Evolutionary conservation across 2,113 vertebrate genomes (phyloP), one percentile per base, ranked within the genome.

Genomic region (Percina caprodes): DNA sequence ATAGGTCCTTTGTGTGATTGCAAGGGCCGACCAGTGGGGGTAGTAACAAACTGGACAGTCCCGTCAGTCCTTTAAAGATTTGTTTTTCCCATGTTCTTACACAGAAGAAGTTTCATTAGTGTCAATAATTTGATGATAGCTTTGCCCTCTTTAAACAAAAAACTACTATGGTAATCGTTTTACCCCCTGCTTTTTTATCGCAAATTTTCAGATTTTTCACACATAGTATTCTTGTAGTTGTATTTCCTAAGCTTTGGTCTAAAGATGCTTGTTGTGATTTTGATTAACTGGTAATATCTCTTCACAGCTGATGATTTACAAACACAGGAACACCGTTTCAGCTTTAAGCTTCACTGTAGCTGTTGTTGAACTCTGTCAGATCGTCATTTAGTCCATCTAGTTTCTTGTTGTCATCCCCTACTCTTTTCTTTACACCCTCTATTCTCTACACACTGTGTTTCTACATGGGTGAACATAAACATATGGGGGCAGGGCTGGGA

Each of bases 1-100:
- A 94, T 92, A 90, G 71, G 21, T 55, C 71, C 88, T 93, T 94
- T 95, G 93, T 95, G 75, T 69, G 62, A 55, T 33, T 61, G 78
- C 15, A 39, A 88, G 75, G 88, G 84, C 84, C 59, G 76, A 76
- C 84, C 68, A 82, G 77, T 88, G 89, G 86, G 86, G 91, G 86
- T 88, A 80, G 86, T 85, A 83, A 91, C 84, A 89, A 86, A 86
- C 89, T 91, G 84, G 88, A 90, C 89, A 82, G 83, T 91, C 75
- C 75, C 14, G 30, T 91, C 73, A 77, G 76, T 80, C 74, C 71
- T 77, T 86, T 86, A 63, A 83, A 85, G 30, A 79, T 69, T 75
- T 84, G 76, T 76, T 83, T 54, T 78, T 10, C 69, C 62, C 45
- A 7, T 81, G 71, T 87, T 88, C 55, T 35, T 85, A 72, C 74